Conservation (phyloP, 1,140 invertebrate species). For the Araneus ventricosus region DNA sequence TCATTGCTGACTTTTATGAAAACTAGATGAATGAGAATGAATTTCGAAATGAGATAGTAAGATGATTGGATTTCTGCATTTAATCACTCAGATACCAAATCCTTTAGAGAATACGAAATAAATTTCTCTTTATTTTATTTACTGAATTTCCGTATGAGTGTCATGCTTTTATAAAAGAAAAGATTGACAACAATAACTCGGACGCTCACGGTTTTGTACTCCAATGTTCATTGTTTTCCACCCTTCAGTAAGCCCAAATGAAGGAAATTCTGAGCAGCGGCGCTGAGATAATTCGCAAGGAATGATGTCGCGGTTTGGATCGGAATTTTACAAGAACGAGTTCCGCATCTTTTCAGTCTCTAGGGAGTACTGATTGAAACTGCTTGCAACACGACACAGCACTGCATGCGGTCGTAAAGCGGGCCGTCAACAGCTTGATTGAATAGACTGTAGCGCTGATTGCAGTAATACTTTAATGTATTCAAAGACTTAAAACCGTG, state of each 20-base stretch:
- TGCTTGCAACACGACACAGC: neutral
- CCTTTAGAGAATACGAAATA: neutral
- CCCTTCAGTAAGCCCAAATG: constrained; percentile 2
- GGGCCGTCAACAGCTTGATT: too few relatives aligned
- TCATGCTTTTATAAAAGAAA: neutral
- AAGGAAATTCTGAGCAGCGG: neutral
- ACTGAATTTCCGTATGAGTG: neutral
- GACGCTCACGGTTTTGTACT: neutral
- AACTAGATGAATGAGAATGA: too few relatives aligned
- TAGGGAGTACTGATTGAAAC: neutral
- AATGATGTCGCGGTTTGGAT: constrained; percentile 15
- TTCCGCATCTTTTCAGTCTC: neutral
- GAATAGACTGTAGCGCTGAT: too few relatives aligned
- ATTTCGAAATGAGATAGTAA: too few relatives aligned
- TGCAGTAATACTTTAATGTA: too few relatives aligned
- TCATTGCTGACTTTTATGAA: too few relatives aligned
- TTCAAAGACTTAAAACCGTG: too few relatives aligned
- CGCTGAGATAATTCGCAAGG: neutral
- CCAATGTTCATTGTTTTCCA: neutral
- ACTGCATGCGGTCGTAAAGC: too few relatives aligned
- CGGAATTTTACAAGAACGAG: neutral
- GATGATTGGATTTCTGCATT: too few relatives aligned
- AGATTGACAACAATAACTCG: neutral
- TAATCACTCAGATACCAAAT: too few relatives aligned
- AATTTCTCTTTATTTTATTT: neutral